Conservation (phyloP, 2,888 invertebrate species). For the Megaustenia siamemsis region DNA sequence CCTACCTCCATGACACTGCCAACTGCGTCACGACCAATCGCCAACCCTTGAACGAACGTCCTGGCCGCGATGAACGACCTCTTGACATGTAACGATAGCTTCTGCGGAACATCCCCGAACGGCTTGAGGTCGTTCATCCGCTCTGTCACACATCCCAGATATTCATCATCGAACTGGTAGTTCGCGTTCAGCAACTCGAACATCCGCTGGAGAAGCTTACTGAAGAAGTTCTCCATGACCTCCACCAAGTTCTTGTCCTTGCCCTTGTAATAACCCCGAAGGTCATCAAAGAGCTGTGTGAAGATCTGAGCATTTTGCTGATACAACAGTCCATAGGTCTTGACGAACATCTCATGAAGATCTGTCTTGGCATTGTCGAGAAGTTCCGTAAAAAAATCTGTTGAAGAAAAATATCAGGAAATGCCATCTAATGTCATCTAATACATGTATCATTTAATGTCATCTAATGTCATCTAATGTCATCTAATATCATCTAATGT, state of each 20-base stretch:
- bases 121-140: conserved; percentile 96
- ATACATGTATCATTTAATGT: too few species aligned
- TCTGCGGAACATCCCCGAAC: conserved; percentile 95
- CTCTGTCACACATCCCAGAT: conserved; percentile 91
- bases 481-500: too few species aligned
- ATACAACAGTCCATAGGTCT: conserved; percentile 96
- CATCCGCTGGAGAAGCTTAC: conserved; percentile 95
- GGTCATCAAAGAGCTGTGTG: conserved; percentile 91
- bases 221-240: conserved; percentile 95
- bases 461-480: too few species aligned
- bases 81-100: conserved; percentile 92
- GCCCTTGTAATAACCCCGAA: conserved; percentile 92
- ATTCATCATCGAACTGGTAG: conserved; percentile 90
- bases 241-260: conserved; percentile 87
- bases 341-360: conserved; percentile 96
- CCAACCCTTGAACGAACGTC: conserved; percentile 93
- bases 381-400: conserved; percentile 93
- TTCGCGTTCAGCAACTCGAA: conserved; percentile 92
- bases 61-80: conserved; percentile 96
- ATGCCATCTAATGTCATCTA: too few species aligned
- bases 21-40: conserved; percentile 89
- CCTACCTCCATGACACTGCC: conserved; percentile 77
- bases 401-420: not conserved
- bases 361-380: conserved; percentile 90
- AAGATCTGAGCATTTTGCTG: conserved; percentile 96